These are phyloP conservation scores for Disparrhopalites patrizii DNA, from an alignment of 2,888 invertebrate genomes.

Conservation along the genomic window DNA sequence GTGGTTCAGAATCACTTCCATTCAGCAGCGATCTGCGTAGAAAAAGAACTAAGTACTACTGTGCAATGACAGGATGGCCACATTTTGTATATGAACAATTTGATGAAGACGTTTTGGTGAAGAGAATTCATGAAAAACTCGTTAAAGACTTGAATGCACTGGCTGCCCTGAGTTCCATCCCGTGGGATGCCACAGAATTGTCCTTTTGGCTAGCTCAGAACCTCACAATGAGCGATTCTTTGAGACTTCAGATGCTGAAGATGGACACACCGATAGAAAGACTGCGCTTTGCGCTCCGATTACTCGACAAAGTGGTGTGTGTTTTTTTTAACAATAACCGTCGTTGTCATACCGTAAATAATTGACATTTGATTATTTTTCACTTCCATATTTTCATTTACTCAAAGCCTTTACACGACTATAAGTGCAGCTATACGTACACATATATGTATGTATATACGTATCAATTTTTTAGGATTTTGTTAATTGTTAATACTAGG, in stretches of 20 bases:
- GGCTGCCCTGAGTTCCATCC: conserved; percentile 35
- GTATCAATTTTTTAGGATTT: no score
- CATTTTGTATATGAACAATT: conserved; percentile 64
- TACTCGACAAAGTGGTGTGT: conserved; percentile 54
- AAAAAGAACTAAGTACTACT: conserved; percentile 28
- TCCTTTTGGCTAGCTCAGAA: conserved; percentile 79
- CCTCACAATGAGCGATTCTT: conserved; percentile 63
- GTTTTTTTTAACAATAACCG: neutral
- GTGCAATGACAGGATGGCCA: conserved; percentile 60
- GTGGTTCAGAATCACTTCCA: neutral
- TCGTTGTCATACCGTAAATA: no score
- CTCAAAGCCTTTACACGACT: no score
- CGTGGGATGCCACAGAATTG: conserved; percentile 55
- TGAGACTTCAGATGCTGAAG: conserved; percentile 60
- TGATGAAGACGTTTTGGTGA: conserved; percentile 55
- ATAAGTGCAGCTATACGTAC: no score
- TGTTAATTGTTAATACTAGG: no score
- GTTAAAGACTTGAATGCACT: conserved; percentile 40
- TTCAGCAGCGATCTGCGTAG: neutral
- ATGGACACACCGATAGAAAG: conserved; percentile 67
- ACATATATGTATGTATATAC: no score
- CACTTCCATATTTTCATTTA: no score
- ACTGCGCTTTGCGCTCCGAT: conserved; percentile 58
- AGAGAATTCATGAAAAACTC: conserved; percentile 39
- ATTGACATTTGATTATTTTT: no score